A percentile compares a stretch with the other conserved stretches of the same genome.
Conservation (phyloP, 2,888 invertebrate genomes). For the Philopedon plagiatum region DNA sequence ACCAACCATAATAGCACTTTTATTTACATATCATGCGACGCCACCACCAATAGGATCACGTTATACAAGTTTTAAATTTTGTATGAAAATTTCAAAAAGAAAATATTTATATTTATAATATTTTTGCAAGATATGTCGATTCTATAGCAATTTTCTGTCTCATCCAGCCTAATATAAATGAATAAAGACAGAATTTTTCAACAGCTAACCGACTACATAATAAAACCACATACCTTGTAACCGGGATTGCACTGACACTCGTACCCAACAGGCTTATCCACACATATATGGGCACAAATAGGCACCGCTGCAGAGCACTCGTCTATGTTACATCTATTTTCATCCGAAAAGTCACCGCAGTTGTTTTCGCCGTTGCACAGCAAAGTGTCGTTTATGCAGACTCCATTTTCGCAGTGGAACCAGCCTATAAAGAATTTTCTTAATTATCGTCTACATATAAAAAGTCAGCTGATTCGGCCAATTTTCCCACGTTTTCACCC, state of each 20-base stretch:
- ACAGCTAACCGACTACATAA: no score
- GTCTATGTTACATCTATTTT: conserved; percentile 74
- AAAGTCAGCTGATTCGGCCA: background rate
- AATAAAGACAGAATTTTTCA: no score
- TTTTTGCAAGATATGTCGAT: no score
- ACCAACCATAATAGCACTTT: no score
- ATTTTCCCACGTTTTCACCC: no score
- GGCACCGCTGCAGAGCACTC: conserved; percentile 76
- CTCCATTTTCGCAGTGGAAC: conserved; percentile 73
- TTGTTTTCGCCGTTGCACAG: conserved; percentile 83
- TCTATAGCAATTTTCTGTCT: no score
- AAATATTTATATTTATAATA: no score
- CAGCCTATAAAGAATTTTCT: conserved; percentile 66
- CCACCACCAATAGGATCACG: no score
- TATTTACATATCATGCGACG: no score
- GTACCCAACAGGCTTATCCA: conserved; percentile 79
- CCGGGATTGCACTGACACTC: conserved; percentile 81
- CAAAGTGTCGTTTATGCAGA: conserved; percentile 76
- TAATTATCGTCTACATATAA: background rate
- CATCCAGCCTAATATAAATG: no score
- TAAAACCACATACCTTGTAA: conserved; percentile 70
- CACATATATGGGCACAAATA: conserved; percentile 83
- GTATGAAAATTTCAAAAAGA: no score
- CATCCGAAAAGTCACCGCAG: conserved; percentile 79
- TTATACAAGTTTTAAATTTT: no score